Percentiles rank a stretch among this genome's conserved stretches.
Evolutionary conservation across 2,797 vertebrate genomes (phyloP).

Genomic region (Ispidina picta): DNA sequence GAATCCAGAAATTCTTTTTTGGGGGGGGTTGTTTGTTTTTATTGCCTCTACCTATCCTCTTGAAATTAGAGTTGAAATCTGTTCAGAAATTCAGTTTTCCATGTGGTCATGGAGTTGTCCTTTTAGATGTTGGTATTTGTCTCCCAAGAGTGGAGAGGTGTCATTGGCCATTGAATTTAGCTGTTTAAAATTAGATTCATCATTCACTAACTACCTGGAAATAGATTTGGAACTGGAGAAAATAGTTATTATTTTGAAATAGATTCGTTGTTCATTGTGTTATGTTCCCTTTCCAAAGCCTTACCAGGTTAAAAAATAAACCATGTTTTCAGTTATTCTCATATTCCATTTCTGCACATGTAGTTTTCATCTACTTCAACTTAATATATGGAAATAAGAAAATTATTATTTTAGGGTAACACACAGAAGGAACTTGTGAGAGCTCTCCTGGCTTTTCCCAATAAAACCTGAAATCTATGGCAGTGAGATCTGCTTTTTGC

Average conservation of each 20-base stretch:
- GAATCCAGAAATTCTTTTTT: background rate
- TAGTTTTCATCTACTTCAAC: background rate
- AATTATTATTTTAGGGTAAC: background rate
- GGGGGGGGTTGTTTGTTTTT: background rate
- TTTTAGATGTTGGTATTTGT: background rate
- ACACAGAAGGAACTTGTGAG: background rate
- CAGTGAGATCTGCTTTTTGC: background rate
- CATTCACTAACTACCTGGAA: background rate
- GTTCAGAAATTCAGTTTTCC: background rate
- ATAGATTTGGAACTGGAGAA: background rate
- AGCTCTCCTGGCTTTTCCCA: background rate
- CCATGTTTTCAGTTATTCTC: background rate
- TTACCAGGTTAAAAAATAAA: background rate
- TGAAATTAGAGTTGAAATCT: background rate
- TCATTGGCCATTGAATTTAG: background rate
- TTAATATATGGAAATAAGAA: background rate
- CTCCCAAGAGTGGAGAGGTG: background rate
- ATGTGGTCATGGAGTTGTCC: background rate
- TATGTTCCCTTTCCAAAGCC: background rate
- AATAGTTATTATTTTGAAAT: background rate
- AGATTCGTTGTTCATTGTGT: background rate
- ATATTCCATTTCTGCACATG: background rate
- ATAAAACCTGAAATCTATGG: background rate
- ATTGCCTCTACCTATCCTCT: background rate
- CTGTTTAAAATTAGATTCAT: background rate